Conservation (phyloP, 2,113 vertebrate species). For the Xenopus borealis region DNA sequence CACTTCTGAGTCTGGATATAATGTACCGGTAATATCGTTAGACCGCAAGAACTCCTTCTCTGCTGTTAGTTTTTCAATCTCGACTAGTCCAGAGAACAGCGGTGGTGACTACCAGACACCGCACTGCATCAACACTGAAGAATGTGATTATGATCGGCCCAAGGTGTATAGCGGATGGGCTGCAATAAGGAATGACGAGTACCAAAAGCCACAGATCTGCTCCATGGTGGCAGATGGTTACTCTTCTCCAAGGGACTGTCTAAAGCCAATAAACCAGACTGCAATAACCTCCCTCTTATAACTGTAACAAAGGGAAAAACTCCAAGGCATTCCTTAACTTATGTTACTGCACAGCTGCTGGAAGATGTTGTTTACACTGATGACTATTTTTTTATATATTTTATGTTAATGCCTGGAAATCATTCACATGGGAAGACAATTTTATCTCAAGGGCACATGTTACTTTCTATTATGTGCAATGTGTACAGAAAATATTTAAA, state of each 20-base stretch:
- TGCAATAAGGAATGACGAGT: slow-evolving; percentile 49
- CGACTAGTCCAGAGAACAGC: slow-evolving; percentile 41
- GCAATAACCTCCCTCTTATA: slow-evolving; percentile 66
- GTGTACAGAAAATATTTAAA: slow-evolving; percentile 71
- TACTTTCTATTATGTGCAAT: slow-evolving; percentile 67
- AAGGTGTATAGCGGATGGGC: slow-evolving; percentile 51
- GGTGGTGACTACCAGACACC: slow-evolving; percentile 65
- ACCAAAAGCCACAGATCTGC: slow-evolving; percentile 60
- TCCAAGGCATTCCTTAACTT: not conserved
- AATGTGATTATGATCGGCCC: slow-evolving; percentile 70
- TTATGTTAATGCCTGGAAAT: not conserved
- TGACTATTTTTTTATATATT: not conserved
- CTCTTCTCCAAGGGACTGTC: slow-evolving; percentile 69
- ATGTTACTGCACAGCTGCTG: slow-evolving; percentile 45
- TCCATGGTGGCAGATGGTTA: slow-evolving; percentile 57
- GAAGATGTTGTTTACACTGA: slow-evolving; percentile 38
- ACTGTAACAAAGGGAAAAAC: slow-evolving; percentile 21
- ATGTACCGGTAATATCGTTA: slow-evolving; percentile 58
- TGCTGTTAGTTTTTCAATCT: slow-evolving; percentile 49
- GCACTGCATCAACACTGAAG: slow-evolving; percentile 52
- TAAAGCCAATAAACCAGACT: slow-evolving; percentile 59
- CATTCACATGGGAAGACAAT: not conserved
- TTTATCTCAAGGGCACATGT: not conserved
- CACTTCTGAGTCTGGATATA: slow-evolving; percentile 64
- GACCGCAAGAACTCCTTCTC: slow-evolving; percentile 63